Conservation (phyloP, 1,140 invertebrate genomes). For the Forficula auricularia region DNA sequence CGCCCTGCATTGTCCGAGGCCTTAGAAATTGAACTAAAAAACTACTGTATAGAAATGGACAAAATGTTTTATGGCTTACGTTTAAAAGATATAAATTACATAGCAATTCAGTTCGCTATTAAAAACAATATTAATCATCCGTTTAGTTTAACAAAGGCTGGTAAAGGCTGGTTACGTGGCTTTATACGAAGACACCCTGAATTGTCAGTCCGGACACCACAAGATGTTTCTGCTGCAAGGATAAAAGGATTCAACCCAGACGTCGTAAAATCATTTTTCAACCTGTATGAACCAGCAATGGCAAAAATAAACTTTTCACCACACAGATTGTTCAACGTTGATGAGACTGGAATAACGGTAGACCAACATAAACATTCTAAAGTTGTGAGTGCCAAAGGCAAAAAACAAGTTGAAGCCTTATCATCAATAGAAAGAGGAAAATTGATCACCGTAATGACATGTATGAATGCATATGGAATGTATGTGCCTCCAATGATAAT, state of each 20-base stretch:
- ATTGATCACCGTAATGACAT: conserved; percentile 19
- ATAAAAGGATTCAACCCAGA: conserved; percentile 4
- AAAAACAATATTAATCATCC: conserved; percentile 13
- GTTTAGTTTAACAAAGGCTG: neutral
- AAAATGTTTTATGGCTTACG: conserved; percentile 15
- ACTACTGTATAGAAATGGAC: conserved; percentile 16
- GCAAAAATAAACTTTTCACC: conserved; percentile 10
- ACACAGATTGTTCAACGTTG: conserved; percentile 11
- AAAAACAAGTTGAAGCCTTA: conserved; percentile 18
- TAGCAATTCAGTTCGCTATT: conserved; percentile 17
- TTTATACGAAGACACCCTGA: neutral
- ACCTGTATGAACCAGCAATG: conserved; percentile 6
- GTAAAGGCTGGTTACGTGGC: conserved; percentile 2
- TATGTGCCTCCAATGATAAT: conserved; percentile 20
- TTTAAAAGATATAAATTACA: conserved; percentile 10
- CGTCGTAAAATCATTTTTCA: conserved; percentile 2
- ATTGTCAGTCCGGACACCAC: conserved; percentile 1
- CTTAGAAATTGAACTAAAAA: conserved; percentile 13
- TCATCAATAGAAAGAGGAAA: conserved; percentile 21
- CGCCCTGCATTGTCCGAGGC: conserved; percentile 13
- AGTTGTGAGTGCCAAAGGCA: conserved; percentile 18
- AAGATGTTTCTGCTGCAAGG: neutral
- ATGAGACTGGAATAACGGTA: conserved; percentile 11
- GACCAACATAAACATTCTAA: conserved; percentile 13
- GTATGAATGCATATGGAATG: conserved; percentile 20